phyloP scores from a whole-genome alignment of 2,113 vertebrate species.

The Motacilla alba region DNA sequence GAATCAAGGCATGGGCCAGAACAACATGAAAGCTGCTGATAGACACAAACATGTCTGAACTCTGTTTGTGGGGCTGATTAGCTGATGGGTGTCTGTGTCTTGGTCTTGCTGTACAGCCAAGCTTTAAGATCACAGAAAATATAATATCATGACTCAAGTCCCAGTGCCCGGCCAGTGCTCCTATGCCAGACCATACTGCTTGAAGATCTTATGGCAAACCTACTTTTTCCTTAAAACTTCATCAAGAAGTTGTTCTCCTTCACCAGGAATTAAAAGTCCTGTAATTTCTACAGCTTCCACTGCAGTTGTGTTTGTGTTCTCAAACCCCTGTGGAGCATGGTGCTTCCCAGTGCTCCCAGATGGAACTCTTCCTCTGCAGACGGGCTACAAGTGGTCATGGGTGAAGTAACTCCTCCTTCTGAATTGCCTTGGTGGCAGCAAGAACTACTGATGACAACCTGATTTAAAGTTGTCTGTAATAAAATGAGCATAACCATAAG shows the following conservation, averaged over 20 bases:
- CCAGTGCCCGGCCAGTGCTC: neutral
- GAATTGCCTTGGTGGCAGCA: neutral
- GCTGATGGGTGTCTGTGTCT: neutral
- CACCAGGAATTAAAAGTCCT: neutral
- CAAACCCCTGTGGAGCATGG: fast-evolving
- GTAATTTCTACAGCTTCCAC: neutral
- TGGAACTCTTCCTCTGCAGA: neutral
- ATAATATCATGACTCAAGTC: neutral
- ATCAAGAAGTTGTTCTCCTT: neutral
- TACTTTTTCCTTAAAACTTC: neutral
- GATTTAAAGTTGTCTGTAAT: conserved; percentile 52
- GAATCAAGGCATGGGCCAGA: neutral
- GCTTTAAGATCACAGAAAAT: neutral
- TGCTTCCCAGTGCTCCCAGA: neutral
- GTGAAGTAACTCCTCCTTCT: conserved; percentile 3
- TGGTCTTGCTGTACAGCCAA: neutral
- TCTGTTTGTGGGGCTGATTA: neutral
- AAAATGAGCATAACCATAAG: conserved; percentile 28
- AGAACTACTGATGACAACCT: neutral
- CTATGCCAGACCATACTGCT: neutral
- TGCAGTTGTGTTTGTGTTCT: neutral
- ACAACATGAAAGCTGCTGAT: neutral
- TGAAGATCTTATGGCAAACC: neutral
- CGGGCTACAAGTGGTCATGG: neutral
- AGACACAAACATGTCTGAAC: neutral